Evolutionary conservation across 2,888 invertebrate species (phyloP).

Genomic region (Pardosa pseudoannulata): DNA sequence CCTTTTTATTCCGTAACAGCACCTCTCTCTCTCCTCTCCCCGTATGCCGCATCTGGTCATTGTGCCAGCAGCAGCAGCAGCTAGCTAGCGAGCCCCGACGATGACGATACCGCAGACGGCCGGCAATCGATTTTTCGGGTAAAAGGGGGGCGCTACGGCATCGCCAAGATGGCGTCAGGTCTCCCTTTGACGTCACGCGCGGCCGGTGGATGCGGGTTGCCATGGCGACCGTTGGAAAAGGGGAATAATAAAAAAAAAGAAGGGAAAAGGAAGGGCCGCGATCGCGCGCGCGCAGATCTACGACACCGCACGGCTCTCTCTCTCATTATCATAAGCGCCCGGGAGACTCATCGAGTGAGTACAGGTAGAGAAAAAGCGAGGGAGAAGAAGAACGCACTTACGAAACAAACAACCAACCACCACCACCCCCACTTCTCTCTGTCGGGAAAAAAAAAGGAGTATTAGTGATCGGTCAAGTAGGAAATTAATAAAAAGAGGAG

Average conservation of each 20-base stretch:
- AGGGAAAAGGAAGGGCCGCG: too few species aligned
- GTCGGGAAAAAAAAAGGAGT: too few species aligned
- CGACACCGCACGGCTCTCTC: constrained; percentile 39
- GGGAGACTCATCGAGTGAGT: constrained; percentile 29
- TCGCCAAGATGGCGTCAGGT: constrained; percentile 68
- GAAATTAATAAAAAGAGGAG: too few species aligned
- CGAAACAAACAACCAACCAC: not conserved
- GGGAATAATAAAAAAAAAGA: too few species aligned
- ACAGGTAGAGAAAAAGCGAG: constrained; percentile 58
- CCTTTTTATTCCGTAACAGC: too few species aligned
- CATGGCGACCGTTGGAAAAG: too few species aligned
- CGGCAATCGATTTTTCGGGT: not conserved
- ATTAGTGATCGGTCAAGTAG: too few species aligned
- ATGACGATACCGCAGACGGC: constrained; percentile 9
- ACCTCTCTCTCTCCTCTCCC: too few species aligned
- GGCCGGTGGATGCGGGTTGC: constrained; percentile 62
- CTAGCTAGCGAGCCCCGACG: too few species aligned
- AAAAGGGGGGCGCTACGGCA: constrained; percentile 20
- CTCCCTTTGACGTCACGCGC: constrained; percentile 67
- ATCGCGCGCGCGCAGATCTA: constrained; percentile 35
- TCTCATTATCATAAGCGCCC: constrained; percentile 33
- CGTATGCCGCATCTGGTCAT: not conserved
- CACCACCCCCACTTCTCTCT: too few species aligned
- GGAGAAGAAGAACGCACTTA: not conserved
- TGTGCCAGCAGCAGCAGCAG: too few species aligned